A percentile compares a stretch with the other conserved stretches of the same genome.
Conservation (phyloP, 1,140 invertebrate species). For the Camponotus pennsylvanicus region DNA sequence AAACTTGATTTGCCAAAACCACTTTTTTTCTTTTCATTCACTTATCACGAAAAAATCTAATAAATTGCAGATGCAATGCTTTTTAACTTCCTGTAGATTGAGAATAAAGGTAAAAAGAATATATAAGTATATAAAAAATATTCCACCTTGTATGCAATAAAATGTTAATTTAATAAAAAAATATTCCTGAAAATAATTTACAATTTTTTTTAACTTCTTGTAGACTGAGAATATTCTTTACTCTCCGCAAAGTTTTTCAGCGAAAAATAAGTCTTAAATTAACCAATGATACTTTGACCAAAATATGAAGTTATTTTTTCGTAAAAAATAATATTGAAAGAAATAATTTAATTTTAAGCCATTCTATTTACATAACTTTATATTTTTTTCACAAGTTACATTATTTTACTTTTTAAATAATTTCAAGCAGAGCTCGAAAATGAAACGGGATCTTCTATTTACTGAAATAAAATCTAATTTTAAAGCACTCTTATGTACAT, state of each 20-base stretch:
- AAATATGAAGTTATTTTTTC: not conserved
- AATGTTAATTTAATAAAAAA: no score
- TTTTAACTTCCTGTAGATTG: not conserved
- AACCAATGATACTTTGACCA: not conserved
- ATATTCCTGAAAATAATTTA: no score
- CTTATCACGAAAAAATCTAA: not conserved
- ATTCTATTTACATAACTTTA: not conserved
- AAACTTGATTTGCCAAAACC: not conserved
- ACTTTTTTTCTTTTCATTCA: not conserved
- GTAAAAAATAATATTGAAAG: not conserved
- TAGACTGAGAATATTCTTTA: not conserved
- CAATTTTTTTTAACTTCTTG: not conserved
- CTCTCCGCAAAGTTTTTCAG: not conserved
- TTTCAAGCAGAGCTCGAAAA: not conserved
- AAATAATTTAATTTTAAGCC: not conserved
- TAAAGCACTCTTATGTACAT: not conserved
- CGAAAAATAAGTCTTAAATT: not conserved
- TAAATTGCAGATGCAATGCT: not conserved
- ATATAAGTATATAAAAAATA: no score
- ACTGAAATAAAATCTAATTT: conserved; percentile 3
- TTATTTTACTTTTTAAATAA: not conserved
- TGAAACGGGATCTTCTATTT: no score
- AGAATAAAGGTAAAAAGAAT: not conserved
- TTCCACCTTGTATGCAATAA: no score
- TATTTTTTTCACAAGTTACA: not conserved